A percentile compares a stretch with the other conserved stretches of the same genome.
Conservation (phyloP, 2,113 vertebrate species). For the Sphaerodactylus townsendi region DNA sequence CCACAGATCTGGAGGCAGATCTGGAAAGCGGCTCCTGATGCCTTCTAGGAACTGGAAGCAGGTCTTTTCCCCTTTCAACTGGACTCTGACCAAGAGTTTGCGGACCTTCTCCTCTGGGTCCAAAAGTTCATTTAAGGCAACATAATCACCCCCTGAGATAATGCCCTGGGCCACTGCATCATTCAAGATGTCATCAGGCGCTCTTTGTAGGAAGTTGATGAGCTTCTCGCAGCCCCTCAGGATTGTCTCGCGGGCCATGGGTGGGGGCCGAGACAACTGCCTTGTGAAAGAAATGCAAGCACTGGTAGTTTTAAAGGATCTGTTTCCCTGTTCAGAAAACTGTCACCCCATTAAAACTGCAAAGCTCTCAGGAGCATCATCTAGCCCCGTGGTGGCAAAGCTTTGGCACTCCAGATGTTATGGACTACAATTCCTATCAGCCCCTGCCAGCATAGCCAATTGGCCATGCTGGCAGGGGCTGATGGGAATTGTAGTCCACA, state of each 20-base stretch:
- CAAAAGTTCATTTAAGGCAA: neutral
- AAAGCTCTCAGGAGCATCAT: too few species aligned
- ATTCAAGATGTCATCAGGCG: neutral
- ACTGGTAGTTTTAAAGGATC: neutral
- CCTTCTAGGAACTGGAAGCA: neutral
- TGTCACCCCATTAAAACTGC: neutral
- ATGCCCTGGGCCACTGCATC: neutral
- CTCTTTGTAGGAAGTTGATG: neutral
- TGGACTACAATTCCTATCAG: too few species aligned
- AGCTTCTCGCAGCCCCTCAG: neutral
- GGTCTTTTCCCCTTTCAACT: neutral
- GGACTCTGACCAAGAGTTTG: neutral
- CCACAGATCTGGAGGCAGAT: neutral
- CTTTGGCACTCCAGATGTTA: too few species aligned
- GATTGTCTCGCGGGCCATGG: constrained; percentile 17
- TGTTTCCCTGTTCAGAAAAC: neutral
- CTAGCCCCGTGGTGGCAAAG: too few species aligned
- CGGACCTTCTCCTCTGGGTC: neutral
- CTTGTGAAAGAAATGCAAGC: neutral
- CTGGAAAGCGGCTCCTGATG: neutral
- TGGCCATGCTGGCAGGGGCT: too few species aligned
- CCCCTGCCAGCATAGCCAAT: too few species aligned
- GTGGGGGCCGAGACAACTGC: fast-evolving
- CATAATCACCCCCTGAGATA: neutral
- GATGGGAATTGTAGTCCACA: too few species aligned